Evolutionary conservation across 2,113 vertebrate genomes (phyloP), one percentile per base, ranked within the genome.

Genomic region (Geococcyx californianus): DNA sequence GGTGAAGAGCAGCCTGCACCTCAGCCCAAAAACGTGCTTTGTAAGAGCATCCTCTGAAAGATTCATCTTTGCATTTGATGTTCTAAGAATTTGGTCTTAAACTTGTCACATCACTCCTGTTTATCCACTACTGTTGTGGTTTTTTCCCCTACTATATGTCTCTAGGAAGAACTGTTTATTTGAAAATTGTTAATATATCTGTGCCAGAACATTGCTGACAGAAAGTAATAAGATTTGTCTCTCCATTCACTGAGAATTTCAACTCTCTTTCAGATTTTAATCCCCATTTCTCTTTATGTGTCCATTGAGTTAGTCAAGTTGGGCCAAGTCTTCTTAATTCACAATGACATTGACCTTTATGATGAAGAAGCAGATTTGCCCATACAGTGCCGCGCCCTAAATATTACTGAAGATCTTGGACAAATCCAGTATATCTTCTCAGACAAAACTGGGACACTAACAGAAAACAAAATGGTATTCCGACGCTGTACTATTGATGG

Each of bases 381-480:
- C 56, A 97, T 98, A 66, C 98, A 98, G 33, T 98, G 98, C 44
- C 97, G 97, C 6, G 93, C 98, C 55, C 97, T 98, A 77, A 98
- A 98, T 66, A 98, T 98, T 86, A 97, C 98, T 19, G 98, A 98
- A 89, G 98, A 98, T 94, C 97, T 98, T 33, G 98, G 98, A 19
- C 98, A 98, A 97, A 98, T 98, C 84, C 98, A 98, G 56, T 97
- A 98, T 54, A 94, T 98, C 68, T 98, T 98, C 97, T 98, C 98
- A 7, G 98, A 98, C 93, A 98, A 98, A 96, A 98, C 98, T 1
- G 98, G 98, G n/a, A 98, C 98, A 1, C 89, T 98, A 59, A 98
- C 98, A 2, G 98, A 98, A 91, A 98, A 98, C 83, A 98, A 98
- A 97, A 98, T 98, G 98, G 98, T 98, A 20, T 98, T 98, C 56